Evolutionary conservation across 2,888 invertebrate species (phyloP).

Genomic region (Noctua comes): DNA sequence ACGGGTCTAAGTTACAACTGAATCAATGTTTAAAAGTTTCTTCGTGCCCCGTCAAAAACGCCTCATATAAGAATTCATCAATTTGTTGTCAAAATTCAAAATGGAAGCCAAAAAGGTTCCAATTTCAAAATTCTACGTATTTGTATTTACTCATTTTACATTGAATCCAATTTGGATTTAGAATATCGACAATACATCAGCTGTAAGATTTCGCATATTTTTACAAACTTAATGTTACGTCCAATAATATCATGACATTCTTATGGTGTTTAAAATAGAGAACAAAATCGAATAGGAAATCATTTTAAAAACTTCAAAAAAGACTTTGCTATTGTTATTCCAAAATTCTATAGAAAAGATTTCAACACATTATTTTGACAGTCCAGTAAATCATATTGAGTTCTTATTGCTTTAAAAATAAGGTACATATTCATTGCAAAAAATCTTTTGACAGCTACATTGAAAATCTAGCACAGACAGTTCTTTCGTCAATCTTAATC

Average conservation of each 20-base stretch:
- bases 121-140: constrained; percentile 58
- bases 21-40: background rate
- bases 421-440: constrained; percentile 4
- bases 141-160: constrained; percentile 48
- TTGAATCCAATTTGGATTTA: constrained; percentile 56
- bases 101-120: constrained; percentile 43
- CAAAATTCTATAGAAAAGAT: constrained; percentile 50
- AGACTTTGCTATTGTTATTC: constrained; percentile 15
- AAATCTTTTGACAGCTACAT: background rate
- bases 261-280: fast-evolving
- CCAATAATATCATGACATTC: fast-evolving
- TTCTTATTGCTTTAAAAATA: fast-evolving
- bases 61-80: background rate
- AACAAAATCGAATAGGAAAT: constrained; percentile 2
- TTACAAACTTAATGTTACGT: constrained; percentile 6
- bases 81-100: constrained; percentile 11
- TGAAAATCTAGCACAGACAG: constrained; percentile 13
- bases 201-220: constrained; percentile 61
- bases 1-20: too few species aligned
- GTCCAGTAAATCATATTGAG: background rate
- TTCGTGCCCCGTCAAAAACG: background rate
- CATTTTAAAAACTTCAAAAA: background rate
- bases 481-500: constrained; percentile 59
- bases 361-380: constrained; percentile 2
- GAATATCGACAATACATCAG: constrained; percentile 56